These are phyloP conservation scores for Calameuta idolon DNA, from an alignment of 2,888 invertebrate genomes.

Conservation along the genomic window DNA sequence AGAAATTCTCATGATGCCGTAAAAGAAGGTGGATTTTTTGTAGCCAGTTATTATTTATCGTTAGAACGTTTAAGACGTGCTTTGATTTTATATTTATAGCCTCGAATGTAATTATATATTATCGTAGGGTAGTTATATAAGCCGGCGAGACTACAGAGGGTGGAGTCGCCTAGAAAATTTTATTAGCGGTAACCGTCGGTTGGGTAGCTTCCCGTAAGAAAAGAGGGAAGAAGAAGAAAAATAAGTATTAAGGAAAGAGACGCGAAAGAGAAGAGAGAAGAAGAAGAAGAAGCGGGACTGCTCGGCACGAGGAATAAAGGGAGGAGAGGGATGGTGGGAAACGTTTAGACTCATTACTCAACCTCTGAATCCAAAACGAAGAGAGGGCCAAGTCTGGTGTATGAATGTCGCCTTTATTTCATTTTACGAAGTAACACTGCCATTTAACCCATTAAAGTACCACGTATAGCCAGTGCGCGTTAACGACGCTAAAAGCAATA, in stretches of 20 bases:
- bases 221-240: constrained; percentile 10
- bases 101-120: not conserved
- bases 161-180: constrained; percentile 2
- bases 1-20: too few relatives aligned
- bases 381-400: constrained; percentile 22
- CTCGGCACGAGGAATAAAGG: constrained; percentile 14
- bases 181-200: constrained; percentile 9
- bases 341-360: constrained; percentile 26
- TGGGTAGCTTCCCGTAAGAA: constrained; percentile 19
- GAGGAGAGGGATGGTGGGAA: constrained; percentile 10
- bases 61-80: not conserved
- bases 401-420: constrained; percentile 52
- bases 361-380: constrained; percentile 13
- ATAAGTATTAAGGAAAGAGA: not conserved
- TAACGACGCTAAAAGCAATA: constrained; percentile 41
- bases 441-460: constrained; percentile 38
- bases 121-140: not conserved
- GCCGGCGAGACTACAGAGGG: not conserved
- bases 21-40: not conserved
- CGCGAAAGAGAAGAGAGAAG: not conserved
- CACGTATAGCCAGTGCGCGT: constrained; percentile 38
- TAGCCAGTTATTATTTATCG: not conserved
- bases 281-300: constrained; percentile 2
- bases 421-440: constrained; percentile 42
- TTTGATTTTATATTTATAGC: not conserved